Evolutionary conservation across 2,113 vertebrate species (phyloP).

Genomic region (Polyodon spathula): DNA sequence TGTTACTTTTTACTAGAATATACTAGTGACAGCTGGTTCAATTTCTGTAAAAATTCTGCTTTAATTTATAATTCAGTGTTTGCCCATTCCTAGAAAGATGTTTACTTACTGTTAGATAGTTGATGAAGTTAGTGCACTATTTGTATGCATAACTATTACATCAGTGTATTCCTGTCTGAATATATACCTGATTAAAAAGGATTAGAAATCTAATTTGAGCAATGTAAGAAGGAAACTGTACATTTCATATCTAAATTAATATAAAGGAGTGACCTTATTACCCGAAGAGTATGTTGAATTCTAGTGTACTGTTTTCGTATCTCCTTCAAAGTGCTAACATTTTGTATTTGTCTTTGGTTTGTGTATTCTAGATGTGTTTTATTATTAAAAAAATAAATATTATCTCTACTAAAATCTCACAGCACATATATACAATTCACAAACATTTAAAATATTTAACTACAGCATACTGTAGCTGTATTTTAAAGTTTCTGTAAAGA

Average conservation of each 20-base stretch:
- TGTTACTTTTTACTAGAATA: not conserved
- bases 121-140: slow-evolving; percentile 50
- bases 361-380: slow-evolving; percentile 34
- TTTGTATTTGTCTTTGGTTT: slow-evolving; percentile 56
- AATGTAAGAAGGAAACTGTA: slow-evolving; percentile 32
- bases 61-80: slow-evolving; percentile 64
- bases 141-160: slow-evolving; percentile 56
- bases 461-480: slow-evolving; percentile 66
- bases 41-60: slow-evolving; percentile 45
- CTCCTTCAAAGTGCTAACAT: slow-evolving; percentile 56
- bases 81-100: slow-evolving; percentile 52
- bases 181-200: slow-evolving; percentile 45
- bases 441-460: slow-evolving; percentile 50
- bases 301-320: slow-evolving; percentile 33
- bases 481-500: slow-evolving; percentile 51
- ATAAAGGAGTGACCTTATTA: slow-evolving; percentile 16
- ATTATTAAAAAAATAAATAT: slow-evolving; percentile 37
- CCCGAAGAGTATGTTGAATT: slow-evolving; percentile 9
- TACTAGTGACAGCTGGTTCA: slow-evolving; percentile 23
- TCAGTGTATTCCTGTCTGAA: slow-evolving; percentile 59
- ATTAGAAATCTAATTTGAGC: slow-evolving; percentile 28
- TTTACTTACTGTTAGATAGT: slow-evolving; percentile 59
- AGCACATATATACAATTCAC: slow-evolving; percentile 42
- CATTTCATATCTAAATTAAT: slow-evolving; percentile 22
- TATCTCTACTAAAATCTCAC: slow-evolving; percentile 59